Evolutionary conservation across 2,797 vertebrate genomes (phyloP), one percentile per base, ranked within the genome.

Genomic region (Prunella strophiata): DNA sequence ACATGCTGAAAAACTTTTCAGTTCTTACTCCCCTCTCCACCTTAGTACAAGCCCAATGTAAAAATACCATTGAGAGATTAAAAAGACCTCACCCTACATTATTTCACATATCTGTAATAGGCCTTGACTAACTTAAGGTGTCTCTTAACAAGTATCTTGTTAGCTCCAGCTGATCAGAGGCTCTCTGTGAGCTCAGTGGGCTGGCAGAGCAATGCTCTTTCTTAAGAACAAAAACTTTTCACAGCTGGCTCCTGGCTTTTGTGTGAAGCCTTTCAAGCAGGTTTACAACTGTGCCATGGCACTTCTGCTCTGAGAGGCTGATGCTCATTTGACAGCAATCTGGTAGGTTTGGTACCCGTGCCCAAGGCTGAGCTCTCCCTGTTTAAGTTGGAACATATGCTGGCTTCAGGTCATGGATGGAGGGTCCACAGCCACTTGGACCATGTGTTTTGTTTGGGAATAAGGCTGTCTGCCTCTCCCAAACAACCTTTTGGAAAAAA

Each of bases 341-440:
- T 20, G 4, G 11, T 21, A 32, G 14, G 54, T 40, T 77, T 45
- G 19, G 50, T 70, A 34, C 30, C 29, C 0, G 0, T 57, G 23
- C 36, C 72, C 29, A 59, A 70, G n/a, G 51, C 45, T 89, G 72
- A 42, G 32, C 32, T 45, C 23, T 57, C 45, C 0, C 6, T 4
- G 15, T 72, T 80, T 63, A 22, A 75, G 16, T 3, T 36, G 29
- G 2, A 36, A 54, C 18, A 14, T 12, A 2, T 19, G 10, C 27
- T 81, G 32, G 12, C 34, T 75, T 91, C 47, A 57, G 20, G 13
- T 50, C 16, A 7, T 12, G 43, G 50, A 32, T 59, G 22, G 9
- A 13, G 7, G 8, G 13, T 25, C 30, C 45, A 12, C 5, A 67
- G 47, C 29, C 55, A 58, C 40, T 52, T 42, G 34, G 30, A 20